Conservation (phyloP, 1,140 invertebrate species). For the Drosophila murphyi region DNA sequence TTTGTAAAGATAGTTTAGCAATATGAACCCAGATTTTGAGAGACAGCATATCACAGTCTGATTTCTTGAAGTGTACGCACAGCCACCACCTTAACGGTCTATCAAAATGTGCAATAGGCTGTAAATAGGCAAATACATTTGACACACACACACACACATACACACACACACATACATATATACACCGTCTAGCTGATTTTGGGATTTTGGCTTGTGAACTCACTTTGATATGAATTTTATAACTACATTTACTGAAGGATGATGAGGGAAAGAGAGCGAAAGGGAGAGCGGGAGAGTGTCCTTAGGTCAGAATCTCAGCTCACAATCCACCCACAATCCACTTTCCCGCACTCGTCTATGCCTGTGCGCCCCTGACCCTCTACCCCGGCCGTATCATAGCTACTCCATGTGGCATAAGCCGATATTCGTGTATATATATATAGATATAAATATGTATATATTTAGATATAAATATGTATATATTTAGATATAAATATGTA, state of each 20-base stretch:
- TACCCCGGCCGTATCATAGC: background rate
- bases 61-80: background rate
- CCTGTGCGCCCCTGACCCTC: background rate
- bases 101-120: conserved; percentile 78
- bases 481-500: too few relatives aligned
- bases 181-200: conserved; percentile 34
- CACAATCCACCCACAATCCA: background rate
- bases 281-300: background rate
- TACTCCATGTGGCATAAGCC: conserved; percentile 38
- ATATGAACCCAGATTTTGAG: too few relatives aligned
- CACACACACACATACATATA: conserved; percentile 13
- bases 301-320: conserved; percentile 10
- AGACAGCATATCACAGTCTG: too few relatives aligned
- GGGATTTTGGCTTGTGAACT: conserved; percentile 54
- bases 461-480: too few relatives aligned
- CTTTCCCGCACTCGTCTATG: background rate
- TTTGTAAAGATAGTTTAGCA: too few relatives aligned
- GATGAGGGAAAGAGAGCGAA: background rate
- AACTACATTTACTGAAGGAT: conserved; percentile 38
- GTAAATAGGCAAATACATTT: conserved; percentile 79
- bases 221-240: conserved; percentile 57
- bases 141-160: conserved; percentile 30
- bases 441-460: too few relatives aligned
- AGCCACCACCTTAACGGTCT: conserved; percentile 11
- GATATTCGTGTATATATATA: conserved; percentile 25